Evolutionary conservation across 2,113 vertebrate species (phyloP), one percentile per base, ranked within the genome.

Genomic region (Catharus fuscescens): DNA sequence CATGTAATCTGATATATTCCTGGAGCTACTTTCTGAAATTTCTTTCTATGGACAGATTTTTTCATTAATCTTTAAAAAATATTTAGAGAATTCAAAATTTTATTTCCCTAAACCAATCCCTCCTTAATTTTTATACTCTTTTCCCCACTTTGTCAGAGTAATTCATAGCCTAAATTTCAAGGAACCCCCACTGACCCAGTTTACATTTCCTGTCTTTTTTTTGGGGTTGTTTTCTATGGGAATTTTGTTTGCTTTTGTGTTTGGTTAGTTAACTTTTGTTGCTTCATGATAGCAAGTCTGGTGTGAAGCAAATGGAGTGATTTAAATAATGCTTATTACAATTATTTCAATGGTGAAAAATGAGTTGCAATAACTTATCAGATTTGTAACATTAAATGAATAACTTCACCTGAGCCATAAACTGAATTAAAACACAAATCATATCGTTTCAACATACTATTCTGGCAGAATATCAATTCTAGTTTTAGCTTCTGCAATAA

Each of bases 201-300:
- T 88, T 5, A 5, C 1, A 5, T 84, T 85, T 86, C 6, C 3
- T 0, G 0, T 21, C 1, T 20, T 23, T 19, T 42, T 42, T 36
- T 17, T 1, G 7, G 14, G 10, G 7, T 31, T 44, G 1, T 26
- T 60, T 89, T 73, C 56, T 14, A 7, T 5, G 29, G 18, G 17
- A 20, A 18, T 24, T 36, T 45, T 52, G 4, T 72, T 81, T 48
- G 6, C 18, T 53, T 45, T 7, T 40, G 7, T 29, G 10, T 25
- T 80, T 77, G 6, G 3, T 47, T 25, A 19, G 10, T 38, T 29
- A 8, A 19, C 70, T 86, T 45, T 92, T 56, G 8, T 36, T 88
- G 16, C 25, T 74, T 86, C 26, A 56, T 83, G 23, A 84, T 85
- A 86, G n/a, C 13, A 92, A 78, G 9, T n/a, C n/a, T 88, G 3